These are phyloP conservation scores for Threskiornis aethiopicus DNA, from an alignment of 2,797 vertebrate species.

Conservation along the genomic window DNA sequence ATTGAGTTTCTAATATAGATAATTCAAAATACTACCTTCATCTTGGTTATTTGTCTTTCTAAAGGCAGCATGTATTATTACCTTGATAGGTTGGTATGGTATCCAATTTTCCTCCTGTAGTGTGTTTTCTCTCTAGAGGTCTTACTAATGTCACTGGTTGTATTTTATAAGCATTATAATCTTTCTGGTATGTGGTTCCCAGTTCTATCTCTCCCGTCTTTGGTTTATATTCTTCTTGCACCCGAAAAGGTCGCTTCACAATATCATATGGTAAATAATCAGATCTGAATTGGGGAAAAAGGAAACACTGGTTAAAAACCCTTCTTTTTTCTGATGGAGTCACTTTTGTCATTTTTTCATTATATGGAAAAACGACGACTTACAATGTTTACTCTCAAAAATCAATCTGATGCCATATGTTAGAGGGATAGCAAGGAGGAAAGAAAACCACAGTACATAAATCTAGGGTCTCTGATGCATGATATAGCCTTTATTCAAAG, in stretches of 20 bases:
- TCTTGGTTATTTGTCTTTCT: background rate
- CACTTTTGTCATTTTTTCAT: background rate
- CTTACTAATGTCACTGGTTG: slow-evolving; percentile 68
- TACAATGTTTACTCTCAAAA: background rate
- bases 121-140: slow-evolving; percentile 73
- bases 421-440: background rate
- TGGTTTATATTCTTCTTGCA: slow-evolving; percentile 75
- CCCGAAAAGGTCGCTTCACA: slow-evolving; percentile 49
- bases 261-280: slow-evolving; percentile 82
- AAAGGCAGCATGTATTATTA: slow-evolving; percentile 54
- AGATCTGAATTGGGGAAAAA: slow-evolving; percentile 71
- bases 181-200: slow-evolving; percentile 80
- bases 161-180: slow-evolving; percentile 77
- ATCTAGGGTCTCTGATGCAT: background rate
- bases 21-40: background rate
- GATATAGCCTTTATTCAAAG: background rate
- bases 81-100: slow-evolving; percentile 87
- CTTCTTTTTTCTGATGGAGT: background rate
- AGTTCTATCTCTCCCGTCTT: slow-evolving; percentile 76
- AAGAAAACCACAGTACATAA: background rate
- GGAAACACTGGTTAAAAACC: background rate
- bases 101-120: slow-evolving; percentile 73
- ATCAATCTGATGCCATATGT: background rate
- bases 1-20: background rate
- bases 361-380: background rate